Evolutionary conservation across 2,888 invertebrate species (phyloP).

Genomic region (Ceratothoa steindachneri): DNA sequence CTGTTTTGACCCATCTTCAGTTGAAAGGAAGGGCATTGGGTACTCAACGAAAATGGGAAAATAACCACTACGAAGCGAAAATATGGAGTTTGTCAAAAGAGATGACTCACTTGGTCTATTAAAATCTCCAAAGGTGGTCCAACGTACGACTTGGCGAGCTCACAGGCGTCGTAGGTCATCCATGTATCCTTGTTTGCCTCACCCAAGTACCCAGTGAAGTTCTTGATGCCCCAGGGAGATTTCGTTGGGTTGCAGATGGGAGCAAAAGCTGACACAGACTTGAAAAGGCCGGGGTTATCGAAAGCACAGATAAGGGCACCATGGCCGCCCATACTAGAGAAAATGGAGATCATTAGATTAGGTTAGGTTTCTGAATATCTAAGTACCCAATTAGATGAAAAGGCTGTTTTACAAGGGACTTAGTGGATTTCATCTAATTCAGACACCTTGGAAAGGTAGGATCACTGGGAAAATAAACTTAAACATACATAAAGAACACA

Average conservation of each 20-base stretch:
- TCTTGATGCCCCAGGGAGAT: constrained; percentile 82
- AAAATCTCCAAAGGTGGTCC: constrained; percentile 78
- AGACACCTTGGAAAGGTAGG: too few species aligned
- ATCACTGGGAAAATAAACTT: too few species aligned
- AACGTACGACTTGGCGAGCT: constrained; percentile 72
- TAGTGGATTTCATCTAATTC: too few species aligned
- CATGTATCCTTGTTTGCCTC: constrained; percentile 62
- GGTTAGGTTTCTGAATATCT: too few species aligned
- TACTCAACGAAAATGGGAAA: too few species aligned
- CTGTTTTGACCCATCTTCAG: too few species aligned
- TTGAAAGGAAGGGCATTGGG: too few species aligned
- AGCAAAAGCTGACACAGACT: constrained; percentile 84
- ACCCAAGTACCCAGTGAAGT: constrained; percentile 70
- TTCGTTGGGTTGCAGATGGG: constrained; percentile 85
- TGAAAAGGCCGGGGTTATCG: constrained; percentile 82
- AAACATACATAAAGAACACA: too few species aligned
- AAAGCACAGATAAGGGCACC: constrained; percentile 86
- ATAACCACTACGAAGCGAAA: too few species aligned
- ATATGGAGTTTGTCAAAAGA: too few species aligned
- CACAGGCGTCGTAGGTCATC: constrained; percentile 84
- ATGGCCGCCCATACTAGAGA: constrained; percentile 87
- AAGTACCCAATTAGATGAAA: too few species aligned
- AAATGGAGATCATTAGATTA: background rate
- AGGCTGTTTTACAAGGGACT: too few species aligned
- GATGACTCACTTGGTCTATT: constrained; percentile 83